A percentile compares a stretch with the other conserved stretches of the same genome.
These are phyloP conservation scores for Schizopygopsis pylzovi DNA, from an alignment of 2,797 vertebrate species.

Conservation along the genomic window DNA sequence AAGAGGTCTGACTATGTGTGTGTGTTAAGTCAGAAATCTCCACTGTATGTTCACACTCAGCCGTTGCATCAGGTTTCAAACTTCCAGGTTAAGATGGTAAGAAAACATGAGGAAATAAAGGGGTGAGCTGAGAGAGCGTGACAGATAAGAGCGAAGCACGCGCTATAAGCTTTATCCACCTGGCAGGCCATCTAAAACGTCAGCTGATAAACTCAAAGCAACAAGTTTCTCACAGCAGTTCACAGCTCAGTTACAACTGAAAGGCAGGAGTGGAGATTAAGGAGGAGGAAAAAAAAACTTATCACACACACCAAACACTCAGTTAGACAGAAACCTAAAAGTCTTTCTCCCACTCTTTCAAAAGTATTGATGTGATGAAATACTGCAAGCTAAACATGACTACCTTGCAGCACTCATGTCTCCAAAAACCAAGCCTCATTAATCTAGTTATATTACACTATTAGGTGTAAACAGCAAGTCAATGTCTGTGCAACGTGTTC, in stretches of 20 bases:
- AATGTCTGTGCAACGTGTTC: constrained; percentile 12
- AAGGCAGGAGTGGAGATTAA: constrained; percentile 40
- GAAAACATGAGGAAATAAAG: constrained; percentile 45
- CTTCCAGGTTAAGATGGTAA: constrained; percentile 7
- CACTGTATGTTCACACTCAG: not conserved
- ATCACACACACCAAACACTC: not conserved
- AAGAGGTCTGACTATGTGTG: not conserved
- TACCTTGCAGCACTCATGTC: constrained; percentile 13
- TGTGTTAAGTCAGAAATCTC: not conserved
- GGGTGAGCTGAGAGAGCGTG: not conserved
- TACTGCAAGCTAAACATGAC: constrained; percentile 5
- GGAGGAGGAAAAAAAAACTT: not conserved
- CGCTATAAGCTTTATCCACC: constrained; percentile 22
- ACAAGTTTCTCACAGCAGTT: constrained; percentile 22
- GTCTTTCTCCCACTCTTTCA: constrained; percentile 11
- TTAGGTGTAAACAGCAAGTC: constrained; percentile 38
- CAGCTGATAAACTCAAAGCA: constrained; percentile 33
- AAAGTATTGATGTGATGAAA: constrained; percentile 14
- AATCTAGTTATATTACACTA: constrained; percentile 26
- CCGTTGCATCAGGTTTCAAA: constrained; percentile 14
- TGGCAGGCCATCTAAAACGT: constrained; percentile 33
- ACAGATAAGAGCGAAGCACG: constrained; percentile 33
- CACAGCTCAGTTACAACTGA: constrained; percentile 27
- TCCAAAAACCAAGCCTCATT: constrained; percentile 4
- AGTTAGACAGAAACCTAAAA: constrained; percentile 13